Base-by-base conservation (phyloP, 2,113 vertebrate genomes). In the Istiophorus platypterus region DNA sequence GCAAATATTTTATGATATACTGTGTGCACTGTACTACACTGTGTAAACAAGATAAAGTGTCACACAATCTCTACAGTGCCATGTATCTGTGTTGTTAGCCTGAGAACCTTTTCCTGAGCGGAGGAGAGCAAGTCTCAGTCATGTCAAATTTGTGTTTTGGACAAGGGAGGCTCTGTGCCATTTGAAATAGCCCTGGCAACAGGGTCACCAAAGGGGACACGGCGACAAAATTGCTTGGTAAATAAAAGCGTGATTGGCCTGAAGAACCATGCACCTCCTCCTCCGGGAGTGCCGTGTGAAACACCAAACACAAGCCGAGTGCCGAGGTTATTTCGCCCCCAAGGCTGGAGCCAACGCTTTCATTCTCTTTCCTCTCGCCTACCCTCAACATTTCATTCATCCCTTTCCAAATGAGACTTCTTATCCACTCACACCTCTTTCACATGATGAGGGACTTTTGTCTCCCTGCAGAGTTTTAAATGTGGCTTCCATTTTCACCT, bases 401-500 rank as follows among this genome's bases (percentile, higher is more conserved):
- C 66, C 41, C n/a, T 47, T 45, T 87, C 87, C 72, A 76, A 87
- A 84, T 74, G 74, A 87, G 73, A 83, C 72, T 86, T 54, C 76
- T 63, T 56, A 47, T 83, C 81, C 14, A 20, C 85, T 85, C 59
- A 72, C 85, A 86, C 80, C 84, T 82, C 27, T 61, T 83, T 86
- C 58, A 22, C 59, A 47, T 57, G 81, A 84, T 42, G 70, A 81
- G 70, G 77, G 82, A 80, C 57, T 69, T 66, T 71, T 27, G 68
- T 74, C 76, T 84, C 83, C 78, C 83, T 39, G 67, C 80, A 72
- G 72, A 78, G 65, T 80, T 87, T 88, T 75, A 78, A 88, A 70
- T 6, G 13, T 20, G 7, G 49, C 72, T 82, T 78, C 64, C 77
- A 84, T 91, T 91, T 92, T 91, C 89, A 87, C 88, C 86, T 85